Percentiles rank a stretch among this genome's conserved stretches.
Conservation (phyloP, 2,113 vertebrate species). For the Hyla sarda region DNA sequence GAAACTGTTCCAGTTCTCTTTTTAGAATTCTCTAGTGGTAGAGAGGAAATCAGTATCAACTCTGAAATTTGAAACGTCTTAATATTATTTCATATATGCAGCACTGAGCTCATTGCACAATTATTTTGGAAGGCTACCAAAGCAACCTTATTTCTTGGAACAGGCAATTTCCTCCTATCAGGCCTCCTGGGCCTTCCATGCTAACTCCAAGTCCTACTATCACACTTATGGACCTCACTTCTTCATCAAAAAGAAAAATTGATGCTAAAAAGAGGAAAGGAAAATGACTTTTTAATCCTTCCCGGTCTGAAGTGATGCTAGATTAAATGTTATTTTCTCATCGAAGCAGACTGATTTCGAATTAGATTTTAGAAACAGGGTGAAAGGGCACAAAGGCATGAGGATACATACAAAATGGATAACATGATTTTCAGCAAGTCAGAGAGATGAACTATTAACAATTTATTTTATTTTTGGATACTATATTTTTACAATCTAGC, state of each 20-base stretch:
- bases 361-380: not conserved
- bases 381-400: conserved; percentile 25
- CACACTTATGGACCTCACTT: conserved; percentile 18
- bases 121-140: conserved; percentile 31
- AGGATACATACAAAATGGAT: conserved; percentile 32
- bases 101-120: conserved; percentile 50
- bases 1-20: conserved; percentile 61
- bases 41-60: conserved; percentile 59
- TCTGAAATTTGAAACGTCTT: conserved; percentile 61
- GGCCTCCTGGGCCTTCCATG: not conserved
- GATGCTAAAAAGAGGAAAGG: conserved; percentile 36
- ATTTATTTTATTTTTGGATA: not conserved
- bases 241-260: conserved; percentile 25
- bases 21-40: conserved; percentile 60
- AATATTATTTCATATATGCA: conserved; percentile 48
- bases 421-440: conserved; percentile 1
- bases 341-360: conserved; percentile 2
- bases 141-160: conserved; percentile 41
- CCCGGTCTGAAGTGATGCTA: conserved; percentile 29
- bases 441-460: not conserved
- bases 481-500: not conserved
- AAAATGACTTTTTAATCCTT: conserved; percentile 44
- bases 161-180: not conserved
- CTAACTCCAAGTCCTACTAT: conserved; percentile 22
- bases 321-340: conserved; percentile 43